These are phyloP conservation scores for Nothura maculosa DNA, from an alignment of 2,797 vertebrate species.

Conservation along the genomic window DNA sequence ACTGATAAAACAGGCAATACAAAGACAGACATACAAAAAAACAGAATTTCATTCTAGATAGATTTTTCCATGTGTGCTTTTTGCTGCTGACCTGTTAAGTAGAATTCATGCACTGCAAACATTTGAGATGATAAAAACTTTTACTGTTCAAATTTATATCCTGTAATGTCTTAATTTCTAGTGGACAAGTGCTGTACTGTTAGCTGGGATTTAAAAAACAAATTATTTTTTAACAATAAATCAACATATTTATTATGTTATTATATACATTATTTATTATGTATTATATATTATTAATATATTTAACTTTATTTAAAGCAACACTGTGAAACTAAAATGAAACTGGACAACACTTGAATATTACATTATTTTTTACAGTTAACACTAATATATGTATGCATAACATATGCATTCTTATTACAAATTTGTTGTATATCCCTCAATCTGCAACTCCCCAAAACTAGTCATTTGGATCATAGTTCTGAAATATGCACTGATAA, in stretches of 20 bases:
- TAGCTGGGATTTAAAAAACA: neutral
- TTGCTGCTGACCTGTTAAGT: neutral
- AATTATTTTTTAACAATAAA: neutral
- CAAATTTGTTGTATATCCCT: neutral
- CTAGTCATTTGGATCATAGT: neutral
- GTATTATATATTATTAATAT: neutral
- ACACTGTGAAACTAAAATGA: neutral
- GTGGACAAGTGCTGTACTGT: neutral
- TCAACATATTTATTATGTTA: neutral
- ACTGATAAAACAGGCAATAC: neutral
- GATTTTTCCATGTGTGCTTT: neutral
- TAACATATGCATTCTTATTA: neutral
- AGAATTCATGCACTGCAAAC: neutral
- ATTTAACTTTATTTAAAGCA: neutral
- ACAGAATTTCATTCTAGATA: neutral
- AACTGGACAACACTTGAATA: neutral
- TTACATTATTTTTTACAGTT: neutral
- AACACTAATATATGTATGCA: neutral
- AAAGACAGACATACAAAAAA: neutral
- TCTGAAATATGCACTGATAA: neutral
- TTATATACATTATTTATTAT: too few species aligned
- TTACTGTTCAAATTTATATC: neutral
- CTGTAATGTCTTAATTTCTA: neutral
- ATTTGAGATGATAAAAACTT: neutral
- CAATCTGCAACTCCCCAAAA: neutral